phyloP scores from a whole-genome alignment of 1,140 invertebrate genomes.

The Drosophila nebulosa region DNA sequence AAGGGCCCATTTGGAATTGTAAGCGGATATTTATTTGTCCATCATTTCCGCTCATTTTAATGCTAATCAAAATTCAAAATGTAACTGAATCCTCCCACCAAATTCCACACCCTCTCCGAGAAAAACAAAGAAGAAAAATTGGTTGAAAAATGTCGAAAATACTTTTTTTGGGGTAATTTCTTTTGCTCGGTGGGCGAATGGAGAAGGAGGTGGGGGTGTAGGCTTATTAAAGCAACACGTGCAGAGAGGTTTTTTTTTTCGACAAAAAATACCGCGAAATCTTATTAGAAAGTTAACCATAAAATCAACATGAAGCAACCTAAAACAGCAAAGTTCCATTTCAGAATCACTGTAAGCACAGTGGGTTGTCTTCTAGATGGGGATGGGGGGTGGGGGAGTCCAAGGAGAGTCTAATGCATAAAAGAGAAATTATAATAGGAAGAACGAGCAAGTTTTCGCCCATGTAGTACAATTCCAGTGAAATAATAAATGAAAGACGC shows the following conservation, averaged over 20 bases:
- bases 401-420: conserved; percentile 55
- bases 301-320: conserved; percentile 28
- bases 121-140: conserved; percentile 25
- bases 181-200: no score
- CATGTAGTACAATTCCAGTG: conserved; percentile 31
- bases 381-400: background rate
- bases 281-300: conserved; percentile 70
- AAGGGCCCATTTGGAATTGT: conserved; percentile 16
- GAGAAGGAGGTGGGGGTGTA: no score
- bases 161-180: conserved; percentile 37
- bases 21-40: conserved; percentile 55
- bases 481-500: conserved; percentile 61
- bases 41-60: conserved; percentile 69
- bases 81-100: conserved; percentile 45
- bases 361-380: conserved; percentile 32
- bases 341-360: conserved; percentile 66
- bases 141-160: conserved; percentile 49
- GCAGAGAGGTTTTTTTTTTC: conserved; percentile 33
- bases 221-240: conserved; percentile 68
- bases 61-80: conserved; percentile 76
- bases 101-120: background rate
- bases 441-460: conserved; percentile 34
- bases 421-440: conserved; percentile 72
- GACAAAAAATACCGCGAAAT: conserved; percentile 57
- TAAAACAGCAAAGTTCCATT: conserved; percentile 59